Percentiles rank a stretch among this genome's conserved stretches.
phyloP scores from a whole-genome alignment of 2,797 vertebrate species.

The Dendrocincla tyrannina region DNA sequence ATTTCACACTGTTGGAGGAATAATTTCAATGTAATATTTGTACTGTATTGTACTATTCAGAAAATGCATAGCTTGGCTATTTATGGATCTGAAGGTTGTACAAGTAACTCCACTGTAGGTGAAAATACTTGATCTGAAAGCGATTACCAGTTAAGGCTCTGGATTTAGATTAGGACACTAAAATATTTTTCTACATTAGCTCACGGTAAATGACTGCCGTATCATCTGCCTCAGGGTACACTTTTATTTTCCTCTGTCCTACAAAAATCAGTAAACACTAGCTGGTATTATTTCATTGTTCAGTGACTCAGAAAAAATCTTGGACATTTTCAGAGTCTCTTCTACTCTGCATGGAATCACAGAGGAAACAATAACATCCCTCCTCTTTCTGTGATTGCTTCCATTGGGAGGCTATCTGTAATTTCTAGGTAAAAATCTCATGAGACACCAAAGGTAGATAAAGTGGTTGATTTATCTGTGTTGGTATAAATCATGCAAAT shows the following conservation, averaged over 20 bases:
- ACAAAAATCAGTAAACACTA: not conserved
- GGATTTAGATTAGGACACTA: not conserved
- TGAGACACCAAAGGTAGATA: not conserved
- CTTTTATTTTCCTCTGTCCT: not conserved
- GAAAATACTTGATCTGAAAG: not conserved
- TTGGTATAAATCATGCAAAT: not conserved
- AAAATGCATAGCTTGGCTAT: not conserved
- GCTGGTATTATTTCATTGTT: not conserved
- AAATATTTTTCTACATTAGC: not conserved
- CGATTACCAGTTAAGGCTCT: rapidly evolving
- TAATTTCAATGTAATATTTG: not conserved
- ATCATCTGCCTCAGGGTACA: not conserved
- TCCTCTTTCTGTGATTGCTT: not conserved
- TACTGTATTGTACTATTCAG: not conserved
- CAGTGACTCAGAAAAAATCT: not conserved
- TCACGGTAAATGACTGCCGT: not conserved
- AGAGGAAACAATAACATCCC: not conserved
- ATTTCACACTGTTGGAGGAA: not conserved
- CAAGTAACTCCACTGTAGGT: not conserved
- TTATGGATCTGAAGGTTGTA: not conserved
- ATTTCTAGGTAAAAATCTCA: not conserved
- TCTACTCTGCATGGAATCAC: not conserved
- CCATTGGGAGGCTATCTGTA: not conserved
- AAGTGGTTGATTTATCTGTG: not conserved
- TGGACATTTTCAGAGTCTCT: not conserved